phyloP scores from a whole-genome alignment of 2,888 invertebrate species.

The Chrysolina haemoptera region DNA sequence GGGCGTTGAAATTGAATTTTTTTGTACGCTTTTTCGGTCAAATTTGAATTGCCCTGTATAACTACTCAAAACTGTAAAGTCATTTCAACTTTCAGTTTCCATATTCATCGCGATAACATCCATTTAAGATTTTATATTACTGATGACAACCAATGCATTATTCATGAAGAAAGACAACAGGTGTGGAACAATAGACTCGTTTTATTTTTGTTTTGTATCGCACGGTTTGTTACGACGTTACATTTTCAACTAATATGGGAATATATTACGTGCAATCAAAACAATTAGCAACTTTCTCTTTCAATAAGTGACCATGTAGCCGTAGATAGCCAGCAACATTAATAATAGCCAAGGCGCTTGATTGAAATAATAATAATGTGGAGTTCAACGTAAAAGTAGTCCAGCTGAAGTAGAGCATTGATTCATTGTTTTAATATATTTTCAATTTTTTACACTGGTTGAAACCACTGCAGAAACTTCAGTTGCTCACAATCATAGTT shows the following conservation, averaged over 20 bases:
- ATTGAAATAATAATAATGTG: conserved; percentile 31
- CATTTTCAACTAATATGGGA: conserved; percentile 32
- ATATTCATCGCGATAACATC: conserved; percentile 7
- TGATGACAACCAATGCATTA: conserved; percentile 29
- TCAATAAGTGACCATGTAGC: conserved; percentile 30
- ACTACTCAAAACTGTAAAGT: too few species aligned
- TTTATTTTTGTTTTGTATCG: conserved; percentile 32
- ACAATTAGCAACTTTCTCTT: conserved; percentile 43
- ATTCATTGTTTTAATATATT: conserved; percentile 2
- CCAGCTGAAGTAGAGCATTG: conserved; percentile 20
- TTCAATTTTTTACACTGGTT: too few species aligned
- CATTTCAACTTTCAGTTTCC: conserved; percentile 22
- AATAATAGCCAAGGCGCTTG: conserved; percentile 34
- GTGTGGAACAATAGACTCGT: conserved; percentile 37
- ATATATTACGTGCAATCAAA: conserved; percentile 37
- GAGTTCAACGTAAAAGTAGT: conserved; percentile 16
- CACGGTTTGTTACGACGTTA: conserved; percentile 24
- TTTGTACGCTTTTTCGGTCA: too few species aligned
- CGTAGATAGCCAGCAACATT: conserved; percentile 25
- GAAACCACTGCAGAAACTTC: too few species aligned
- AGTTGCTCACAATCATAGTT: too few species aligned
- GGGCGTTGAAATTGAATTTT: too few species aligned
- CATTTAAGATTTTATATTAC: neutral
- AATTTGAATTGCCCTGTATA: too few species aligned
- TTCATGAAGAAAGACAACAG: conserved; percentile 29